Conservation (phyloP, 2,888 invertebrate genomes). For the Orthonevra nobilis region DNA sequence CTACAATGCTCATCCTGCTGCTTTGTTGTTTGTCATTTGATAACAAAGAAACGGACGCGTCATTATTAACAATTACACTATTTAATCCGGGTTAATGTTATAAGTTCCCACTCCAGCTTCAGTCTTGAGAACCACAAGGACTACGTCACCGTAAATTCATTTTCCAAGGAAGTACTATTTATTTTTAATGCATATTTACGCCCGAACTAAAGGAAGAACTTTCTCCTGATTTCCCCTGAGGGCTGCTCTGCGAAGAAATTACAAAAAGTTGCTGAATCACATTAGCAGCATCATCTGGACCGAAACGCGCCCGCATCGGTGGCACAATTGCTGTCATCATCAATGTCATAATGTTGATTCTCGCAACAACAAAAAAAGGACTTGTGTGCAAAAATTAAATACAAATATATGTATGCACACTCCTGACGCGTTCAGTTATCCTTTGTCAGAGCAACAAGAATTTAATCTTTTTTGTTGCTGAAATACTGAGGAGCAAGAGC, state of each 20-base stretch:
- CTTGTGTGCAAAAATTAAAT: constrained; percentile 47
- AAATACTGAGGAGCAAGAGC: constrained; percentile 2
- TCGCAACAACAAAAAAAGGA: constrained; percentile 17
- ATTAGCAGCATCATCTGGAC: constrained; percentile 29
- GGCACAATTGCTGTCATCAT: constrained; percentile 43
- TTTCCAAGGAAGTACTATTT: constrained; percentile 33
- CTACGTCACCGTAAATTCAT: constrained; percentile 41
- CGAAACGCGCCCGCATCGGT: no score
- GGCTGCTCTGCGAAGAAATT: constrained; percentile 24
- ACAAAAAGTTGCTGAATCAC: constrained; percentile 51
- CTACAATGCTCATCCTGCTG: no score
- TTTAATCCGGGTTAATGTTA: constrained; percentile 60
- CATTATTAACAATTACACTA: constrained; percentile 65
- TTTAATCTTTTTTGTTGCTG: constrained; percentile 35
- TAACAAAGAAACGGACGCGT: constrained; percentile 58
- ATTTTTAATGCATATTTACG: constrained; percentile 51
- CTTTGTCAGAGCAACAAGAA: background rate
- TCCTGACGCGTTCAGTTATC: constrained; percentile 18
- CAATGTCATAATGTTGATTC: constrained; percentile 31
- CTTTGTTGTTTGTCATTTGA: constrained; percentile 49
- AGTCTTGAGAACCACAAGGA: constrained; percentile 22
- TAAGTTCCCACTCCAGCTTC: constrained; percentile 39
- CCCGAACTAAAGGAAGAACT: constrained; percentile 45
- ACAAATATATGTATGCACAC: constrained; percentile 59
- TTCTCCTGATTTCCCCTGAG: constrained; percentile 60